phyloP scores from a whole-genome alignment of 2,113 vertebrate genomes.

The Thunnus thynnus region DNA sequence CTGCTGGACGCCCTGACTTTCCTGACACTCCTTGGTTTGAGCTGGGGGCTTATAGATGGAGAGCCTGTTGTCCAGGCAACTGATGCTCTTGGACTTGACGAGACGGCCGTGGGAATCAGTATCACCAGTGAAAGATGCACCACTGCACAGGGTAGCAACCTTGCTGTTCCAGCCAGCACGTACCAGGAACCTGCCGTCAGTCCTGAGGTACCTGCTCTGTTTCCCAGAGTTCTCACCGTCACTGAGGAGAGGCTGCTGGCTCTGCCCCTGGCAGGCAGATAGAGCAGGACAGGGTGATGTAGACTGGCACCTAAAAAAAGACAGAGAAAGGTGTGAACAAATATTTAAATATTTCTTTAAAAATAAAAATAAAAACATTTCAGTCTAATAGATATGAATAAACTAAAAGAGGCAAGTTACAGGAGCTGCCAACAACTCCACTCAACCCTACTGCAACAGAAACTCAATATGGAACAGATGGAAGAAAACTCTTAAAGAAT shows the following conservation, averaged over 20 bases:
- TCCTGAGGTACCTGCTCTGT: conserved; percentile 83
- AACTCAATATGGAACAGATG: conserved; percentile 58
- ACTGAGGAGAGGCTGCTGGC: conserved; percentile 87
- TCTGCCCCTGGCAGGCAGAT: conserved; percentile 84
- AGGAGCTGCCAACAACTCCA: conserved; percentile 33
- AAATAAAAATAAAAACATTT: neutral
- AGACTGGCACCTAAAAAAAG: conserved; percentile 91
- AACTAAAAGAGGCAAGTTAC: conserved; percentile 28
- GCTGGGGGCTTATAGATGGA: conserved; percentile 85
- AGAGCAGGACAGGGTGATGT: conserved; percentile 90
- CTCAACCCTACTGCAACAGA: conserved; percentile 35
- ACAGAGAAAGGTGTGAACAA: conserved; percentile 65
- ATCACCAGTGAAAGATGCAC: conserved; percentile 78
- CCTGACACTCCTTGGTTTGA: conserved; percentile 78
- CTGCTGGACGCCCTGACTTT: conserved; percentile 67
- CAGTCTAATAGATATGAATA: conserved; percentile 19
- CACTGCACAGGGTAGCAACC: conserved; percentile 77
- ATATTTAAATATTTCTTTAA: conserved; percentile 19
- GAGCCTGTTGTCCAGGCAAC: conserved; percentile 91
- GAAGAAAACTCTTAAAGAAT: conserved; percentile 51
- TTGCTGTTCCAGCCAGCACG: conserved; percentile 86
- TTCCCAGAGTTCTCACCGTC: conserved; percentile 88
- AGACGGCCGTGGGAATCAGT: conserved; percentile 80
- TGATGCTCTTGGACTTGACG: conserved; percentile 89
- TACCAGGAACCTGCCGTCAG: conserved; percentile 83